A percentile compares a stretch with the other conserved stretches of the same genome.
Evolutionary conservation across 2,888 invertebrate genomes (phyloP).

Genomic region (Plusia festucae): DNA sequence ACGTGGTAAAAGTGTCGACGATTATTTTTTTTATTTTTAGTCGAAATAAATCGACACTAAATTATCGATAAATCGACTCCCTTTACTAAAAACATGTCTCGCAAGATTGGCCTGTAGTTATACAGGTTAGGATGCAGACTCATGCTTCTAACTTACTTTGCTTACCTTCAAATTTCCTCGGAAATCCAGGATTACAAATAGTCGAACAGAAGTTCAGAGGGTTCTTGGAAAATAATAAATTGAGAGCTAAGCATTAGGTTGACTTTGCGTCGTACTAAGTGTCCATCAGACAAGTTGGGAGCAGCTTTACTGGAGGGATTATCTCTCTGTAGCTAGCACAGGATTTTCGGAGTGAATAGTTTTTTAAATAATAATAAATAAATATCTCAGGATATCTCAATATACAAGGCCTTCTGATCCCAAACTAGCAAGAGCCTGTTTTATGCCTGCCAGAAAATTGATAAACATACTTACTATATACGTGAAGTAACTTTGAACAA

Average conservation of each 20-base stretch:
- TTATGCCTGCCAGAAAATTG: no score
- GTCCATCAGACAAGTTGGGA: background rate
- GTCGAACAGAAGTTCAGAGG: conserved; percentile 12
- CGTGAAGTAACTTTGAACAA: no score
- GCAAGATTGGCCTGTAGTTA: conserved; percentile 65
- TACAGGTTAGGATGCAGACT: conserved; percentile 50
- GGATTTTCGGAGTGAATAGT: background rate
- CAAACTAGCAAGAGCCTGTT: no score
- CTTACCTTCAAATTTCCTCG: conserved; percentile 7
- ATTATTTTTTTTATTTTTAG: no score
- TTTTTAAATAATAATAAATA: no score
- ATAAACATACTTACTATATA: no score
- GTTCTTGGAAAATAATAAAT: conserved; percentile 5
- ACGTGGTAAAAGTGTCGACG: no score
- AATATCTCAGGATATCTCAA: no score
- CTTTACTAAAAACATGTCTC: conserved; percentile 57
- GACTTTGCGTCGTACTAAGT: background rate
- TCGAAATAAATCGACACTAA: no score
- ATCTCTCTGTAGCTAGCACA: background rate
- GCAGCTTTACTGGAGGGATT: background rate
- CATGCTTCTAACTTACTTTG: conserved; percentile 11
- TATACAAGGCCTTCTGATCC: no score
- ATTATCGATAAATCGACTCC: conserved; percentile 30
- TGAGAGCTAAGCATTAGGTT: background rate
- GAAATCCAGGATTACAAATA: conserved; percentile 2